Conservation (phyloP, 2,888 invertebrate species). For the Drymonia ruficornis region DNA sequence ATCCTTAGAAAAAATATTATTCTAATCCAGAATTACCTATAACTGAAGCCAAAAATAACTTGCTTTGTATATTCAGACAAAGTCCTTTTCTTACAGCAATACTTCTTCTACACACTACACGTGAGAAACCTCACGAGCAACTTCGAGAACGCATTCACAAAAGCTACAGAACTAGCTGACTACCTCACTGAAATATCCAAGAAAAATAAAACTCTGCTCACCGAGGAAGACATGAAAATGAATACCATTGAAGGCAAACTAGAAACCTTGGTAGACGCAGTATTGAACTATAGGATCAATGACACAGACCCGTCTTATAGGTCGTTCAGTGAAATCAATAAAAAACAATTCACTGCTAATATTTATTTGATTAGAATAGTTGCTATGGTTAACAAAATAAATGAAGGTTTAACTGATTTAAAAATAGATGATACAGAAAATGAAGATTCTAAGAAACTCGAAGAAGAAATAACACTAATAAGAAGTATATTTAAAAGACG, state of each 20-base stretch:
- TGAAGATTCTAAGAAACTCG: slow-evolving; percentile 45
- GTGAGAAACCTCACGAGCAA: slow-evolving; percentile 60
- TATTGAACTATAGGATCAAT: slow-evolving; percentile 61
- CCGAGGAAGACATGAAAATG: slow-evolving; percentile 46
- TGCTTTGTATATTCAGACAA: too few species aligned
- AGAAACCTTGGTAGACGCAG: slow-evolving; percentile 49
- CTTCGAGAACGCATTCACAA: slow-evolving; percentile 59
- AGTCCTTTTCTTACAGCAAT: slow-evolving; percentile 64
- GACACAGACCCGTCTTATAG: slow-evolving; percentile 52
- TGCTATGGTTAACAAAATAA: slow-evolving; percentile 60
- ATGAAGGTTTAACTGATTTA: slow-evolving; percentile 46
- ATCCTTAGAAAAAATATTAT: too few species aligned
- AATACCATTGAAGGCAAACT: slow-evolving; percentile 57
- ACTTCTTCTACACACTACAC: slow-evolving; percentile 62
- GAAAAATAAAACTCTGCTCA: slow-evolving; percentile 46
- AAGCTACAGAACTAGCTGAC: slow-evolving; percentile 48
- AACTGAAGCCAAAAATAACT: too few species aligned
- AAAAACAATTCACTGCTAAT: slow-evolving; percentile 57
- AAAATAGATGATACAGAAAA: slow-evolving; percentile 38
- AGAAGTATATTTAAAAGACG: slow-evolving; percentile 64
- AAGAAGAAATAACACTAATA: slow-evolving; percentile 50
- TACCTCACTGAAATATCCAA: slow-evolving; percentile 49
- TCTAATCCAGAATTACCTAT: too few species aligned
- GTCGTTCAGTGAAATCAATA: slow-evolving; percentile 59
- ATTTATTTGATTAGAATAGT: slow-evolving; percentile 68